Conservation (phyloP, 2,797 vertebrate genomes). For the Momotus momota region DNA sequence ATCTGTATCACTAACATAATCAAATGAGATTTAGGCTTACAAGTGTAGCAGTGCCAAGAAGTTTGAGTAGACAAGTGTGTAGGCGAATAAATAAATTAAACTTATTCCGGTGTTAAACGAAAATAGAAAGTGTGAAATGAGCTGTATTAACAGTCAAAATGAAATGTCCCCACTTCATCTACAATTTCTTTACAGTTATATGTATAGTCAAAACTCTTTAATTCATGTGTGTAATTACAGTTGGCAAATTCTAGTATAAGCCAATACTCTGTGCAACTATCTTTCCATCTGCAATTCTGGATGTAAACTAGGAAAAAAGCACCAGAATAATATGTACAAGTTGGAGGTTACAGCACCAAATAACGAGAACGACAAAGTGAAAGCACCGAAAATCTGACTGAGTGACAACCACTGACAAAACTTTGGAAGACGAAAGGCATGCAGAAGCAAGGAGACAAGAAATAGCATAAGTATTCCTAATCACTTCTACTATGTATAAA, state of each 20-base stretch:
- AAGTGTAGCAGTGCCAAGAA: background rate
- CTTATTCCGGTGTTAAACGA: background rate
- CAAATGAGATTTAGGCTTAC: background rate
- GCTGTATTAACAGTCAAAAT: conserved; percentile 4
- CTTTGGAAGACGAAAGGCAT: background rate
- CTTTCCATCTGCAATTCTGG: background rate
- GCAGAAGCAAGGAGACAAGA: background rate
- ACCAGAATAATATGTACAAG: background rate
- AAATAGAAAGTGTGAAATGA: conserved; percentile 25
- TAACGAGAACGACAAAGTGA: background rate
- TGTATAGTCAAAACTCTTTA: background rate
- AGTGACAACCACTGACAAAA: conserved; percentile 56
- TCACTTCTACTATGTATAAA: conserved; percentile 45
- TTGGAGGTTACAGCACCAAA: background rate
- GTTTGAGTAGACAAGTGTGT: background rate
- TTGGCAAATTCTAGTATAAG: background rate
- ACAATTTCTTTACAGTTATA: background rate
- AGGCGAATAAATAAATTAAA: background rate
- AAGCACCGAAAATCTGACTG: conserved; percentile 7
- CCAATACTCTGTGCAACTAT: background rate
- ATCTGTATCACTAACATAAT: background rate
- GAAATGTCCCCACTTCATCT: background rate
- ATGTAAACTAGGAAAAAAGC: background rate
- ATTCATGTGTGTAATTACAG: background rate
- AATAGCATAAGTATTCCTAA: conserved; percentile 27